Conservation (phyloP, 1,140 invertebrate species). For the Lordiphosa stackelbergi region DNA sequence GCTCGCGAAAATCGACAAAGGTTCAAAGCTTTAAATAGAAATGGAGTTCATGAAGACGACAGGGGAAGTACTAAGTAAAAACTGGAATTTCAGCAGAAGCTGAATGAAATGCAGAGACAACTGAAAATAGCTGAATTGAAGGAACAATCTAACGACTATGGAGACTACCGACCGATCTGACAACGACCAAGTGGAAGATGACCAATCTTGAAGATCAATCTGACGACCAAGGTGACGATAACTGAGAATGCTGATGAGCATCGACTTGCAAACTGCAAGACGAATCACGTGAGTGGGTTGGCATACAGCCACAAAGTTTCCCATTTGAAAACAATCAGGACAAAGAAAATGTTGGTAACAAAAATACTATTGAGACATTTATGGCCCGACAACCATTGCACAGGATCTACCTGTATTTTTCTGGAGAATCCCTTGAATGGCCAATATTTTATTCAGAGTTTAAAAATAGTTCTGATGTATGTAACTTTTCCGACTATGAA, state of each 20-base stretch:
- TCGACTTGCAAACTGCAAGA: background rate
- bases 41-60: conserved; percentile 5
- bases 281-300: too few relatives aligned
- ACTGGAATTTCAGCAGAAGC: conserved; percentile 13
- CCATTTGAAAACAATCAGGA: too few relatives aligned
- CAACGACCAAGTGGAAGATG: background rate
- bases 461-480: background rate
- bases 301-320: too few relatives aligned
- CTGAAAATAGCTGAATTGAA: background rate
- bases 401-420: conserved; percentile 16
- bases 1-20: too few relatives aligned
- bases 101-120: conserved; percentile 1
- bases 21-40: conserved; percentile 9
- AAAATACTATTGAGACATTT: conserved; percentile 4
- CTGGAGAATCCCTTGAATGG: conserved; percentile 14
- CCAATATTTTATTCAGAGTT: conserved; percentile 13
- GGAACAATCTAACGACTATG: background rate
- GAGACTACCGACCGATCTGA: too few relatives aligned
- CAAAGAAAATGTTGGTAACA: background rate
- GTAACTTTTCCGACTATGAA: conserved; percentile 9
- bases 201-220: background rate
- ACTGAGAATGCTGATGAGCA: background rate
- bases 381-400: conserved; percentile 13
- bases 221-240: conserved; percentile 1
- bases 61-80: background rate